Evolutionary conservation across 2,113 vertebrate genomes (phyloP).

Genomic region (Grammomys dolichurus): DNA sequence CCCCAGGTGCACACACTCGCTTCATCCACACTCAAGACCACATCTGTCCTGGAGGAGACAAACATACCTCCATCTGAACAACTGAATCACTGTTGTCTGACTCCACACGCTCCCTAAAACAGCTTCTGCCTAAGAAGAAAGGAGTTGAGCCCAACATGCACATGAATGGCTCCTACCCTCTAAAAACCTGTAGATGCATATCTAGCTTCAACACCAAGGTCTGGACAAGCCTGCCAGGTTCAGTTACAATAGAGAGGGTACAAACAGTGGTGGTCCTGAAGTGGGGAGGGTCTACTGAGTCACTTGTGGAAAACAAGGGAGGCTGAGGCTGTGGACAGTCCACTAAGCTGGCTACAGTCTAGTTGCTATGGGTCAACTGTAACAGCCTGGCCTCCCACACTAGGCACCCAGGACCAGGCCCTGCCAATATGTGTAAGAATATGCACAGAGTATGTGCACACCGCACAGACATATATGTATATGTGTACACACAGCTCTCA

Average conservation of each 20-base stretch:
- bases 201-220: background rate
- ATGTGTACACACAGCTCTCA: background rate
- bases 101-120: background rate
- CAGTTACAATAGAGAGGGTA: background rate
- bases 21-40: background rate
- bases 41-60: background rate
- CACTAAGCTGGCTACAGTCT: background rate
- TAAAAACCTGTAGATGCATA: background rate
- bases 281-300: background rate
- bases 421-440: background rate
- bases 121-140: background rate
- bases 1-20: background rate
- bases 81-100: too few species aligned
- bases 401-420: background rate
- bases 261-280: rapidly evolving
- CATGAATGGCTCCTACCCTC: background rate
- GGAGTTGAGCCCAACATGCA: background rate
- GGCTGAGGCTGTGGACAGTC: rapidly evolving
- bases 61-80: background rate
- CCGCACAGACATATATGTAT: background rate
- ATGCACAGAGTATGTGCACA: too few species aligned
- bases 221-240: background rate
- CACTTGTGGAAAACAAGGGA: background rate
- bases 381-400: background rate
- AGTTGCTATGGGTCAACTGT: rapidly evolving